Evolutionary conservation across 2,113 vertebrate species (phyloP).

Genomic region (Phyllopteryx taeniolatus): DNA sequence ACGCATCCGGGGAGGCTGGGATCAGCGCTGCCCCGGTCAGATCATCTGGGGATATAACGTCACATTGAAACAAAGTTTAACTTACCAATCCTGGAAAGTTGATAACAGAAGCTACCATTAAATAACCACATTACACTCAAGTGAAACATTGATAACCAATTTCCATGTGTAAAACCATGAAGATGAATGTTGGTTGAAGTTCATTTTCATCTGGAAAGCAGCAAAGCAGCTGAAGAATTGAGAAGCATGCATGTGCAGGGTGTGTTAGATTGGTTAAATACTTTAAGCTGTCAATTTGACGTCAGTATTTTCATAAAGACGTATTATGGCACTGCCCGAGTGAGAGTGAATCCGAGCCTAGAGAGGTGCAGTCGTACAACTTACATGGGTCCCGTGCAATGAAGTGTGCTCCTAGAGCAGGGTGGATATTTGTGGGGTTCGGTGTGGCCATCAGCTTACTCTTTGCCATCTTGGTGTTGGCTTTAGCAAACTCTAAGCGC

Average conservation of each 20-base stretch:
- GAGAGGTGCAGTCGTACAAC: constrained; percentile 76
- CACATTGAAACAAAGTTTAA: constrained; percentile 27
- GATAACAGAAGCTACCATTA: background rate
- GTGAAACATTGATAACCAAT: background rate
- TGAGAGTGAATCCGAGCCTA: constrained; percentile 69
- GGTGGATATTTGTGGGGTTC: constrained; percentile 95
- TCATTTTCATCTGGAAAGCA: constrained; percentile 37
- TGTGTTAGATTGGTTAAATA: constrained; percentile 71
- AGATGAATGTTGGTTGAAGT: constrained; percentile 2
- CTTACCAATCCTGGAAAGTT: constrained; percentile 8
- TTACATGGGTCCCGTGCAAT: constrained; percentile 99
- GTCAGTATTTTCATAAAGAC: constrained; percentile 12
- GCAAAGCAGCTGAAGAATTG: constrained; percentile 50
- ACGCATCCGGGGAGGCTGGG: constrained; percentile 91
- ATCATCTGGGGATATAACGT: constrained; percentile 81
- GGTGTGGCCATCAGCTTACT: constrained; percentile 99
- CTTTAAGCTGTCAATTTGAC: constrained; percentile 4
- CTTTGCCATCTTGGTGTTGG: constrained; percentile 99
- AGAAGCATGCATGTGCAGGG: constrained; percentile 71
- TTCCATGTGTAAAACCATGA: background rate
- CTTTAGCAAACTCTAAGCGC: constrained; percentile 98
- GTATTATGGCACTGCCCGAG: constrained; percentile 31
- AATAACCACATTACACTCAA: background rate
- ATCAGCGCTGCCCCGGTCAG: constrained; percentile 94
- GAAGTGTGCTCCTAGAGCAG: constrained; percentile 96